A percentile compares a stretch with the other conserved stretches of the same genome.
phyloP scores from a whole-genome alignment of 2,797 vertebrate genomes.

The Gambelia wislizenii region DNA sequence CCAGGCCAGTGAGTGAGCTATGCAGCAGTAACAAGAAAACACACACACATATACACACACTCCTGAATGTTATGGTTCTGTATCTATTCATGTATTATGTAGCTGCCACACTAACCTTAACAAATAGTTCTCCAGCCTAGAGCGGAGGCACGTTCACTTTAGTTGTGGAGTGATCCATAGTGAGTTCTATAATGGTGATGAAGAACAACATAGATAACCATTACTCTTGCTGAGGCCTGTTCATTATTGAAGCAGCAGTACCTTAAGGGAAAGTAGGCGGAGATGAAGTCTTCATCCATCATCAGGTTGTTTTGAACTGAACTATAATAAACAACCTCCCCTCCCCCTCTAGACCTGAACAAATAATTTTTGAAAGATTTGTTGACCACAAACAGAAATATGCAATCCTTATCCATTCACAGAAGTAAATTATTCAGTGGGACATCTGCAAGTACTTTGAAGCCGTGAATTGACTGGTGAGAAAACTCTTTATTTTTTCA shows the following conservation, averaged over 20 bases:
- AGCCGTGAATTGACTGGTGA: constrained; percentile 53
- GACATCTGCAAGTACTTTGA: constrained; percentile 69
- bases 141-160: constrained; percentile 55
- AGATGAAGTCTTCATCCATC: constrained; percentile 56
- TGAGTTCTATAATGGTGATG: constrained; percentile 66
- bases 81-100: constrained; percentile 65
- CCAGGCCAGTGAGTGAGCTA: constrained; percentile 52
- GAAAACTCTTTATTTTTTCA: constrained; percentile 61
- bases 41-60: constrained; percentile 12
- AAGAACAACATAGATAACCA: constrained; percentile 46
- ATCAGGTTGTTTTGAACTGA: constrained; percentile 56
- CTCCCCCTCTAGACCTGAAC: constrained; percentile 51
- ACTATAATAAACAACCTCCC: constrained; percentile 69
- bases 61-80: constrained; percentile 53
- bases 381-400: constrained; percentile 77
- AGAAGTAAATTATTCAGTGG: constrained; percentile 68
- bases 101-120: constrained; percentile 70
- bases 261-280: constrained; percentile 60
- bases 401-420: constrained; percentile 76
- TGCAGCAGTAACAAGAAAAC: constrained; percentile 59
- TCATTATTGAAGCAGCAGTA: constrained; percentile 51
- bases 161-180: constrained; percentile 55
- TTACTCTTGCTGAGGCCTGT: constrained; percentile 50
- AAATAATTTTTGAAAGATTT: constrained; percentile 71
- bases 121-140: constrained; percentile 64